Evolutionary conservation across 2,113 vertebrate species (phyloP).

Genomic region (Hemiscyllium ocellatum): DNA sequence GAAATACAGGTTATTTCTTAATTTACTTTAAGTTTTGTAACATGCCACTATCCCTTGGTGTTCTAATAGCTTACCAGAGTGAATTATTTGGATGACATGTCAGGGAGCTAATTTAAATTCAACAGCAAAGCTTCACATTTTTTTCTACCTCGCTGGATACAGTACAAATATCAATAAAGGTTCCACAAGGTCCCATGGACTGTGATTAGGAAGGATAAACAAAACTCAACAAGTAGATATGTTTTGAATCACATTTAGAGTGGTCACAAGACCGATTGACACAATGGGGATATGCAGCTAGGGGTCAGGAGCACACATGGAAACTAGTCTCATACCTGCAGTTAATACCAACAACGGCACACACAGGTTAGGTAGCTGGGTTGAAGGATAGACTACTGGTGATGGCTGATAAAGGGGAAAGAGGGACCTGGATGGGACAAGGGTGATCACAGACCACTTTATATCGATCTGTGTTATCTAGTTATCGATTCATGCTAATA

Average conservation of each 20-base stretch:
- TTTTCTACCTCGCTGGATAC: background rate
- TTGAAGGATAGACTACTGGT: background rate
- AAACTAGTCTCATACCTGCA: background rate
- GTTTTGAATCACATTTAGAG: background rate
- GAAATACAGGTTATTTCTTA: background rate
- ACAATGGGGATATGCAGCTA: background rate
- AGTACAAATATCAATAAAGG: background rate
- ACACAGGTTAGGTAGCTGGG: too few species aligned
- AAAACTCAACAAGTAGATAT: background rate
- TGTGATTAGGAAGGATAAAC: background rate
- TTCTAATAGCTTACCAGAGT: background rate
- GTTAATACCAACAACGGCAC: background rate
- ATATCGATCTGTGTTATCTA: background rate
- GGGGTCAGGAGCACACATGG: background rate
- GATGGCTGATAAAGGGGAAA: background rate
- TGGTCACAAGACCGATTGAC: background rate
- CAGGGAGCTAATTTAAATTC: background rate
- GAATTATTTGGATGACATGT: background rate
- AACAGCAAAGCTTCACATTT: background rate
- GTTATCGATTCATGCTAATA: background rate
- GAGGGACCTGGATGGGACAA: too few species aligned
- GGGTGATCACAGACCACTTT: background rate
- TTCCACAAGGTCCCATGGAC: background rate
- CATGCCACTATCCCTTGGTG: too few species aligned
- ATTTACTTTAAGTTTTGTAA: background rate